These are phyloP conservation scores for Trachemys scripta DNA, from an alignment of 2,113 vertebrate genomes.

Conservation along the genomic window DNA sequence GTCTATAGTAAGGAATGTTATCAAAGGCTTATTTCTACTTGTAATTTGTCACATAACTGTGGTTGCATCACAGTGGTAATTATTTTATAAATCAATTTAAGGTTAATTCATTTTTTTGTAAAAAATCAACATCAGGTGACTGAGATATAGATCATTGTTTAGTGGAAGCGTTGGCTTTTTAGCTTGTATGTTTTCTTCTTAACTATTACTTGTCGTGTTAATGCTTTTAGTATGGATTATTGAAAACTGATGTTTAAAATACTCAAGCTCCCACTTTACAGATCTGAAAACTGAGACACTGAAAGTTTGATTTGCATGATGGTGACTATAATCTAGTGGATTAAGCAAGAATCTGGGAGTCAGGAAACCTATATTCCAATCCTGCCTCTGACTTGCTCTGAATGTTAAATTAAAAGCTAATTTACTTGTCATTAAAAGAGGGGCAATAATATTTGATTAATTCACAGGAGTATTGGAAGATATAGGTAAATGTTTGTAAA, in stretches of 20 bases:
- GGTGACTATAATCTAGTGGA: neutral
- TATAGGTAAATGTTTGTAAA: neutral
- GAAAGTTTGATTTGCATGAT: neutral
- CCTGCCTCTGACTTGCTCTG: neutral
- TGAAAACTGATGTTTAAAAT: too few species aligned
- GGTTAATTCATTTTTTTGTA: neutral
- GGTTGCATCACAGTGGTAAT: neutral
- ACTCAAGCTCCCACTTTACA: neutral
- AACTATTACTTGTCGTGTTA: neutral
- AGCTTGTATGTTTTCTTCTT: neutral
- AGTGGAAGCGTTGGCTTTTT: neutral
- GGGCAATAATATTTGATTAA: neutral
- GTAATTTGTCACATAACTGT: neutral
- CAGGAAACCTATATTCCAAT: neutral
- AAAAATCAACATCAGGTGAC: neutral
- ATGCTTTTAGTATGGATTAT: neutral
- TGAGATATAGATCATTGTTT: neutral
- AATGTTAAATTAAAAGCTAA: neutral
- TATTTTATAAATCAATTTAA: neutral
- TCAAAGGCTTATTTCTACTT: accelerated
- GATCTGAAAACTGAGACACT: neutral
- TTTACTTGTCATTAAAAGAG: neutral
- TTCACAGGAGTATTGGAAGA: neutral
- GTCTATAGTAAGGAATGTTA: neutral
- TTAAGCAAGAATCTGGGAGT: neutral